A percentile compares a stretch with the other conserved stretches of the same genome.
These are phyloP conservation scores for Dromaius novaehollandiae DNA, from an alignment of 2,113 vertebrate genomes.

Conservation along the genomic window DNA sequence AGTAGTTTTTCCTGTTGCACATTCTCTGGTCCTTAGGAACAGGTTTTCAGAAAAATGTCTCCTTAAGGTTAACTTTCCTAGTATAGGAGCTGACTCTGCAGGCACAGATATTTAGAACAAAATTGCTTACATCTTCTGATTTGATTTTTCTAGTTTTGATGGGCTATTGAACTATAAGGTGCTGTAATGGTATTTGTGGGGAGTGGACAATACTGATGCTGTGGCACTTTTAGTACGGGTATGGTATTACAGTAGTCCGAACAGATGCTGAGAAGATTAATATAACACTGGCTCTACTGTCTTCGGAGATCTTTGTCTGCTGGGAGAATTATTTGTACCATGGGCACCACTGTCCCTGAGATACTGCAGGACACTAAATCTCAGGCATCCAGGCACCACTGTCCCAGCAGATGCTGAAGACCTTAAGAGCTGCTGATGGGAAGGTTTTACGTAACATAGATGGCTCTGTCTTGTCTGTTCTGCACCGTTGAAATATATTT, in stretches of 20 bases:
- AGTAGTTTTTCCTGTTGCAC: background rate
- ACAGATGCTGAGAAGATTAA: constrained; percentile 47
- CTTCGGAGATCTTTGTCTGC: constrained; percentile 40
- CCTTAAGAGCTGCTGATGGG: constrained; percentile 35
- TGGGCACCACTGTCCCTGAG: constrained; percentile 70
- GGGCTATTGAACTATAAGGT: background rate
- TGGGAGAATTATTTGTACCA: constrained; percentile 71
- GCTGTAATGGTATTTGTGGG: background rate
- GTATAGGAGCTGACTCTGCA: background rate
- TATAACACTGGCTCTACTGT: constrained; percentile 61
- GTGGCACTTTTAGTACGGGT: constrained; percentile 54
- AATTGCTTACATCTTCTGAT: background rate
- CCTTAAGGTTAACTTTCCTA: background rate
- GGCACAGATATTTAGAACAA: background rate
- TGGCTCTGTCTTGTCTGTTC: constrained; percentile 37
- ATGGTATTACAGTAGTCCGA: background rate
- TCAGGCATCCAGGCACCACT: constrained; percentile 61
- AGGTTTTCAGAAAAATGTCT: background rate
- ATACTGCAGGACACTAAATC: constrained; percentile 7
- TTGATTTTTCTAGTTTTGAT: background rate
- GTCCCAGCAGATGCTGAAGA: constrained; percentile 55
- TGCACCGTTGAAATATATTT: background rate
- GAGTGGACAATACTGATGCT: constrained; percentile 27
- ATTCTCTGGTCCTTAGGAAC: background rate
- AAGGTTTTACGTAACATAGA: constrained; percentile 39